Evolutionary conservation across 2,113 vertebrate genomes (phyloP), one percentile per base, ranked within the genome.

Genomic region (Acanthisitta chloris): DNA sequence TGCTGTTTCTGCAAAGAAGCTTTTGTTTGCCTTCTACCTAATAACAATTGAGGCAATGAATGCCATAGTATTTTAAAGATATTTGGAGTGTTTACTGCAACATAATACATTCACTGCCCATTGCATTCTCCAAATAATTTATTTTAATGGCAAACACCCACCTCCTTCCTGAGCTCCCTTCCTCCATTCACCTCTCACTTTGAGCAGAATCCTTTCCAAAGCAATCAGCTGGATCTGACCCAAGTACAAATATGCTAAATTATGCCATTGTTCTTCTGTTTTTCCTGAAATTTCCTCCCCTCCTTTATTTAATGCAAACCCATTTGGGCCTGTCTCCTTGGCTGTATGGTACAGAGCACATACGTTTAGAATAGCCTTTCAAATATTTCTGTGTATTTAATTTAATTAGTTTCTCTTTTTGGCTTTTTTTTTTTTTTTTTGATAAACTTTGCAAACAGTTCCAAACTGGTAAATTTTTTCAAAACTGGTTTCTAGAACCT

Each of bases 11-110:
- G 62, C 58, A 66, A 83, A 83, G 66, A 58, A 81, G 38, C 49
- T 65, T 83, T 92, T 93, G 58, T 91, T 95, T 95, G 62, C 62
- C 33, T 93, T 80, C 62, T 82, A 54, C 58, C 84, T 90, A 58
- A 54, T 69, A 90, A 28, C 31, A 90, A n/a, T 43, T 26, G 54
- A 55, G 49, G 43, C 42, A 67, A 55, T 59, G 42, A 82, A 91
- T 61, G 48, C 58, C 65, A 0, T 25, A 62, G 40, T 58, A 49
- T 82, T 81, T 82, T 84, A 45, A 2, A 1, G 64, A 16, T 88
- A 46, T 73, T 69, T 82, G 71, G 42, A 54, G 33, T 62, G 24
- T 93, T 91, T 77, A 54, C 33, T 79, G 57, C 65, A n/a, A 10
- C 0, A 6, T 64, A n/a, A 45, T 49, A 21, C 12, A 52, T 62